These are phyloP conservation scores for Salarias fasciatus DNA, from an alignment of 2,797 vertebrate genomes.

Conservation along the genomic window DNA sequence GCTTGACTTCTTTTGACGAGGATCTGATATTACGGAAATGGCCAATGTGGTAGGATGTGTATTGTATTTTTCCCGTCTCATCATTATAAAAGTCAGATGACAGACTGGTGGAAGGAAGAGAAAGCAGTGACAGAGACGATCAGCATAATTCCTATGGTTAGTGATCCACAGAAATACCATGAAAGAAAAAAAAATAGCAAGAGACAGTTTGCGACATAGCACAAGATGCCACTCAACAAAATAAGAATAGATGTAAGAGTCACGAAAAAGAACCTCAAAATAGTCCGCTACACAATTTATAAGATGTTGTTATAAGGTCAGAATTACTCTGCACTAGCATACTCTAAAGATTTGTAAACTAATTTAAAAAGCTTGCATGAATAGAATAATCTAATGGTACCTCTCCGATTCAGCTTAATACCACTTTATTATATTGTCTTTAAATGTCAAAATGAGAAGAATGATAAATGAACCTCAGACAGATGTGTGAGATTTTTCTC, in stretches of 20 bases:
- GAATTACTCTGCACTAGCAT: too few species aligned
- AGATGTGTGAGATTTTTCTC: too few species aligned
- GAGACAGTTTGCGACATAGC: background rate
- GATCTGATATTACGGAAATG: constrained; percentile 1
- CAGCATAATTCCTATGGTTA: constrained; percentile 32
- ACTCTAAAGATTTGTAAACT: too few species aligned
- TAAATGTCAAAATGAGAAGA: too few species aligned
- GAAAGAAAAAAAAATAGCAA: background rate
- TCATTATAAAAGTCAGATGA: constrained; percentile 51
- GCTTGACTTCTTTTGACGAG: background rate
- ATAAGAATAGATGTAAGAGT: background rate
- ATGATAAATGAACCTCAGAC: too few species aligned
- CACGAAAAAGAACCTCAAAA: background rate
- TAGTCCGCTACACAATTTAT: background rate
- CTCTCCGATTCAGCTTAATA: too few species aligned
- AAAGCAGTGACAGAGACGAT: constrained; percentile 41
- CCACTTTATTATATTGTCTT: too few species aligned
- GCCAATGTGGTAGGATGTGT: background rate
- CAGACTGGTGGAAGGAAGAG: constrained; percentile 49
- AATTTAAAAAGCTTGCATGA: too few species aligned
- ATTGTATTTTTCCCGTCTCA: constrained; percentile 10
- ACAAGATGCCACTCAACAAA: background rate
- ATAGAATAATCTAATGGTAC: too few species aligned
- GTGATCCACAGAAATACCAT: constrained; percentile 1
- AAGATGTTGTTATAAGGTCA: too few species aligned